Percentiles rank a stretch among this genome's conserved stretches.
phyloP scores from a whole-genome alignment of 1,140 invertebrate genomes.

The Acarapis woodi region DNA sequence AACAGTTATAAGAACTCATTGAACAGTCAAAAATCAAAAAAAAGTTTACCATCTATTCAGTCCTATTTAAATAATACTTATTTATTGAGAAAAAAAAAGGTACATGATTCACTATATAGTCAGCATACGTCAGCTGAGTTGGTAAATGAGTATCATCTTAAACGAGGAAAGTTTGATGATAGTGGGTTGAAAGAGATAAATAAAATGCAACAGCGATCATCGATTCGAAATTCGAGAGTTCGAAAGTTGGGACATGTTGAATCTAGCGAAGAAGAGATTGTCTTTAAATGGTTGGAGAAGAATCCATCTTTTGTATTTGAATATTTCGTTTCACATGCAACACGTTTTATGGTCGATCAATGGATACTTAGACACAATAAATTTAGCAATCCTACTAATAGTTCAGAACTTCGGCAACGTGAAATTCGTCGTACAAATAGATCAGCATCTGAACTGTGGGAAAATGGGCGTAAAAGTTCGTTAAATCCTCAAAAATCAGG shows the following conservation, averaged over 20 bases:
- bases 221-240: neutral
- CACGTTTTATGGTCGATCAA: constrained; percentile 57
- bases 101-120: too few relatives aligned
- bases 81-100: too few relatives aligned
- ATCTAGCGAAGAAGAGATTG: constrained; percentile 27
- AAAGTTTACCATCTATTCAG: too few relatives aligned
- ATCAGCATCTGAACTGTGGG: constrained; percentile 1
- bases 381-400: constrained; percentile 30
- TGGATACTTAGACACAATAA: constrained; percentile 62
- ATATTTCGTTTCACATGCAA: constrained; percentile 79
- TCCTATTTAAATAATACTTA: too few relatives aligned
- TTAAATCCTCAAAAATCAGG: constrained; percentile 23
- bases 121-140: too few relatives aligned
- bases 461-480: neutral
- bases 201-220: neutral
- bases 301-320: constrained; percentile 79
- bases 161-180: too few relatives aligned
- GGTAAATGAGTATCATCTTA: too few relatives aligned
- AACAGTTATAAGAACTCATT: too few relatives aligned
- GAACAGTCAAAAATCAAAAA: too few relatives aligned
- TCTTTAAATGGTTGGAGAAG: constrained; percentile 85
- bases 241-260: neutral
- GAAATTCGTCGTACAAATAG: constrained; percentile 12
- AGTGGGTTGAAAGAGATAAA: neutral
- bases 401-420: constrained; percentile 18